phyloP scores from a whole-genome alignment of 2,888 invertebrate species.

The Luperina nickerlii region DNA sequence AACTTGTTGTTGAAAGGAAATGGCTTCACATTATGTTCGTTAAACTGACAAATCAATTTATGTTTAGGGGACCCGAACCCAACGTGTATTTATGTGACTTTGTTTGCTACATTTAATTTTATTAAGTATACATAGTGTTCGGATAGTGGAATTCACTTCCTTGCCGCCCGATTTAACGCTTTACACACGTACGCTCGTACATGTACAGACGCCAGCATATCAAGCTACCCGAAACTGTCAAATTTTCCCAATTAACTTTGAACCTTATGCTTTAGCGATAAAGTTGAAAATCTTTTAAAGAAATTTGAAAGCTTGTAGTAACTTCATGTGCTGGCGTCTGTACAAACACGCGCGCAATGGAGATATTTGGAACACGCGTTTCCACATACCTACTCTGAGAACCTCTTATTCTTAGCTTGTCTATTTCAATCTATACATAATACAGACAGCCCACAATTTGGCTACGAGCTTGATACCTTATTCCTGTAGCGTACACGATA shows the following conservation, averaged over 20 bases:
- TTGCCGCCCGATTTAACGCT: neutral
- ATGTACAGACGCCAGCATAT: too few relatives aligned
- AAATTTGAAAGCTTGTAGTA: too few relatives aligned
- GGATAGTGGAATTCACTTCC: neutral
- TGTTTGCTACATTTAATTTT: slow-evolving; percentile 18
- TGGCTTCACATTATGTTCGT: slow-evolving; percentile 3
- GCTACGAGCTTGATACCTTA: neutral
- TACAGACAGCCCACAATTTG: neutral
- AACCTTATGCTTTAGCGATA: too few relatives aligned
- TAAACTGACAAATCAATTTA: slow-evolving; percentile 27
- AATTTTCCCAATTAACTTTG: too few relatives aligned
- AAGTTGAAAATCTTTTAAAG: too few relatives aligned
- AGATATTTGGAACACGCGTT: neutral
- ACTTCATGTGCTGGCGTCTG: too few relatives aligned
- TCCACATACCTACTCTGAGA: neutral
- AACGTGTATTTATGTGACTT: slow-evolving; percentile 4
- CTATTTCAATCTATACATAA: neutral
- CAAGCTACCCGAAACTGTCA: too few relatives aligned
- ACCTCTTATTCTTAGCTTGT: neutral
- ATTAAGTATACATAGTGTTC: neutral
- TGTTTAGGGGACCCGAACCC: slow-evolving; percentile 6
- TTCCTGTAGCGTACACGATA: neutral
- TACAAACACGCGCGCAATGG: too few relatives aligned
- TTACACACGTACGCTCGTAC: neutral
- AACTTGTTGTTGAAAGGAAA: slow-evolving; percentile 23